Evolutionary conservation across 2,888 invertebrate species (phyloP), one percentile per base, ranked within the genome.

Genomic region (Drosophila helvetica): DNA sequence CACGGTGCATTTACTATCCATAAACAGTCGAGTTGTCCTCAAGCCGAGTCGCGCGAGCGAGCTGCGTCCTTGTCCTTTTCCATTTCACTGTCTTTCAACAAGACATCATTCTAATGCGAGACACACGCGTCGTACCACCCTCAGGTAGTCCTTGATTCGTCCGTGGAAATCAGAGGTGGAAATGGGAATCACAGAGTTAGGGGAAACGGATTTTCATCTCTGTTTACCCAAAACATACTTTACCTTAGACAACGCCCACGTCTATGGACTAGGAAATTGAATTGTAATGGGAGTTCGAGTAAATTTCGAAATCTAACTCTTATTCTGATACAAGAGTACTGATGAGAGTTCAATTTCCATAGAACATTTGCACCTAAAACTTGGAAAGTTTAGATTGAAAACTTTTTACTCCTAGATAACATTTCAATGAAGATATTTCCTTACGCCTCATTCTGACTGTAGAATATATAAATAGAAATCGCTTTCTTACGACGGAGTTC

Each of bases 1-100:
- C 90, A 90, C 85, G 90, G 89, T 85, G 71, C 79, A 90, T 89
- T 89, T 88, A 74, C 68, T 76, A 77, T 88, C 70, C 77, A 79
- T 89, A 79, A 89, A 79, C 77, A 78, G 67, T 33, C 88, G 73
- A 25, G 25, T 8, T 50, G 45, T 51, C 42, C 42, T 43, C 62
- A 63, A 81, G 73, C 65, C 72, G 77, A 78, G 87, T 76, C 89
- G 89, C 87, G 85, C 74, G 88, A 89, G 75, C 62, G 38, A 15
- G 38, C 72, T 59, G 45, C 57, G 33, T 58, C 9, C 48, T 55
- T 57, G 67, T 38, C 38, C 53, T 53, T n/a, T 38, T 8, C 17
- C n/a, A 10, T 54, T 55, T 59, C 61, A 43, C 43, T 68, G 42
- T 30, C 74, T 69, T 58, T 79, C 72, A 78, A 81, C 80, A 88